Percentiles rank a stretch among this genome's conserved stretches.
Evolutionary conservation across 1,140 invertebrate species (phyloP).

Genomic region (Zeugodacus cucurbitae): DNA sequence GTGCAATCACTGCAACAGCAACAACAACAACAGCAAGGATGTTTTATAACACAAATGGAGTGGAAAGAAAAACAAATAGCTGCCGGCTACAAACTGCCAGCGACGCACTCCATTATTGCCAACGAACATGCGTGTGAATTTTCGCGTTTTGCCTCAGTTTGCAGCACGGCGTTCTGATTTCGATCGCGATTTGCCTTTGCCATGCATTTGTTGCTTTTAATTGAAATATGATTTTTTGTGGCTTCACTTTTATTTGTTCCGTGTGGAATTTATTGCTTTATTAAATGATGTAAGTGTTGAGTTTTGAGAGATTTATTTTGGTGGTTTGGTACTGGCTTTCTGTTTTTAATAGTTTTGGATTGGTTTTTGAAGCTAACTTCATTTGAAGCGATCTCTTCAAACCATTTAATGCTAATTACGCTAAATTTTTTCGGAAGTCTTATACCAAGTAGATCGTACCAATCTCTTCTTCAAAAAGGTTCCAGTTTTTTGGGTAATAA

Average conservation of each 20-base stretch:
- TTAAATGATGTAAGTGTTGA: slow-evolving; percentile 45
- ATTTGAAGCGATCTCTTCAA: no score
- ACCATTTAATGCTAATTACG: no score
- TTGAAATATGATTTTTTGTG: slow-evolving; percentile 61
- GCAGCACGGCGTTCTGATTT: slow-evolving; percentile 45
- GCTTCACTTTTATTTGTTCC: slow-evolving; percentile 43
- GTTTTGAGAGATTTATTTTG: no score
- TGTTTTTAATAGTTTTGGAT: not conserved
- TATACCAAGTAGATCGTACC: no score
- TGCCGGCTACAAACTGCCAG: not conserved
- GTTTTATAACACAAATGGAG: not conserved
- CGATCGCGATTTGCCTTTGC: slow-evolving; percentile 44
- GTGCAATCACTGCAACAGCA: slow-evolving; percentile 2
- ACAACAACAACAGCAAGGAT: not conserved
- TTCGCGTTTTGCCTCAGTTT: slow-evolving; percentile 27
- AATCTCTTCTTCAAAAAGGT: no score
- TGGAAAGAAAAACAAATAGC: not conserved
- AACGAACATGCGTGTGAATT: slow-evolving; percentile 62
- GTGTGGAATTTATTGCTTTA: slow-evolving; percentile 56
- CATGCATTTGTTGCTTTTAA: slow-evolving; percentile 64
- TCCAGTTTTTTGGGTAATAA: no score
- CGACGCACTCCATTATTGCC: slow-evolving; percentile 23
- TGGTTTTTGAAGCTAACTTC: no score
- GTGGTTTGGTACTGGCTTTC: not conserved
- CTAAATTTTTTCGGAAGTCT: no score